These are phyloP conservation scores for Ondatra zibethicus DNA, from an alignment of 2,113 vertebrate genomes.

Conservation along the genomic window DNA sequence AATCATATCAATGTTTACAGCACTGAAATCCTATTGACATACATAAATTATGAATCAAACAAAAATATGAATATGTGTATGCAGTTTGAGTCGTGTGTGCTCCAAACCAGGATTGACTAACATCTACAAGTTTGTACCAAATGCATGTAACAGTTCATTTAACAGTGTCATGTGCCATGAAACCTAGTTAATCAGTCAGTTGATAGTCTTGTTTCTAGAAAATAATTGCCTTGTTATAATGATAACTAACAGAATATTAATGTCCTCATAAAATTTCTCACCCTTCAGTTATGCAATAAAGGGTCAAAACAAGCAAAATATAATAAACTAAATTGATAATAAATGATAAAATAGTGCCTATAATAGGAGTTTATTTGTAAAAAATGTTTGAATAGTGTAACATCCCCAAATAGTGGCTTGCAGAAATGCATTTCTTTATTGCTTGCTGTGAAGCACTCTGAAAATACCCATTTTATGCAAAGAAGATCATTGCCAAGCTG, in stretches of 20 bases:
- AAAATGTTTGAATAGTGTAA: not conserved
- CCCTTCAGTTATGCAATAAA: constrained; percentile 56
- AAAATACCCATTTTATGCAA: constrained; percentile 59
- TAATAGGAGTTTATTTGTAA: not conserved
- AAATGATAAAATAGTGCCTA: not conserved
- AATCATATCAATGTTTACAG: constrained; percentile 59
- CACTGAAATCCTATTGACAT: constrained; percentile 34
- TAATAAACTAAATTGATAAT: constrained; percentile 50
- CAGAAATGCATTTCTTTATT: not conserved
- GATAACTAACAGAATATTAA: constrained; percentile 69
- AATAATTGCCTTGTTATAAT: constrained; percentile 61
- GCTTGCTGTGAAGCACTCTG: not conserved
- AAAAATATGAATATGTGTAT: not conserved
- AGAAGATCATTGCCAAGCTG: constrained; percentile 41
- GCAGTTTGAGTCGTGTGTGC: constrained; percentile 45
- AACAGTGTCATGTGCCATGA: constrained; percentile 54
- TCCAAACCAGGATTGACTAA: constrained; percentile 64
- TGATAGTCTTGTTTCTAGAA: constrained; percentile 68
- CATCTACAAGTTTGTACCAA: constrained; percentile 63
- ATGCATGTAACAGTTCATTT: constrained; percentile 63
- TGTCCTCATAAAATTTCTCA: constrained; percentile 63
- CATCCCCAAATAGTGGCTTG: not conserved
- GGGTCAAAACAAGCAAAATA: constrained; percentile 56
- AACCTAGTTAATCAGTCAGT: constrained; percentile 71
- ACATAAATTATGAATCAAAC: constrained; percentile 53